Evolutionary conservation across 2,888 invertebrate genomes (phyloP).

Genomic region (Omphaloscelis lunosa): DNA sequence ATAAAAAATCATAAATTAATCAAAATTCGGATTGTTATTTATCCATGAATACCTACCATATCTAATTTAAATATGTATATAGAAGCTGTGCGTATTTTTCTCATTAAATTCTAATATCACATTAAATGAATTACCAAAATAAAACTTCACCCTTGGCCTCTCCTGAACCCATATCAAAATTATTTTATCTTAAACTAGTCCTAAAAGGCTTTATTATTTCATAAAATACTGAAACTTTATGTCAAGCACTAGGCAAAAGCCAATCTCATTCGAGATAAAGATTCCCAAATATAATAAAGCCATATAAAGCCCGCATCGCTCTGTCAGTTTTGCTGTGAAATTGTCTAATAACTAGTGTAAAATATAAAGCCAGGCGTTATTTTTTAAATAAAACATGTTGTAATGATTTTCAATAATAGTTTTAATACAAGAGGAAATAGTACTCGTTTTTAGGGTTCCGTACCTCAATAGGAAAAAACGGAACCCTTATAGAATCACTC

Average conservation of each 20-base stretch:
- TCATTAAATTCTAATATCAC: neutral
- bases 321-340: neutral
- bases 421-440: neutral
- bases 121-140: constrained; percentile 28
- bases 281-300: constrained; percentile 26
- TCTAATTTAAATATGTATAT: neutral
- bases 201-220: constrained; percentile 34
- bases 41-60: neutral
- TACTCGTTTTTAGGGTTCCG: neutral
- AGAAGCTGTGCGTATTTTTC: neutral
- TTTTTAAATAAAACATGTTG: neutral
- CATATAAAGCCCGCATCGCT: constrained; percentile 22
- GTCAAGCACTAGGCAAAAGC: constrained; percentile 16
- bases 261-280: constrained; percentile 33
- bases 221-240: constrained; percentile 40
- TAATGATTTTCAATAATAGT: neutral
- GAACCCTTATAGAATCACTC: too few relatives aligned
- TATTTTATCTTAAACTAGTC: constrained; percentile 25
- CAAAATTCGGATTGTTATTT: neutral
- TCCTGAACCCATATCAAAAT: constrained; percentile 27
- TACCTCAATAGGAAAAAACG: too few relatives aligned
- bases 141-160: constrained; percentile 22
- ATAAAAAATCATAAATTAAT: neutral
- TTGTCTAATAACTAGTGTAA: neutral
- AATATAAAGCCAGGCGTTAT: neutral